Evolutionary conservation across 2,888 invertebrate genomes (phyloP).

Genomic region (Harmothoe impar): DNA sequence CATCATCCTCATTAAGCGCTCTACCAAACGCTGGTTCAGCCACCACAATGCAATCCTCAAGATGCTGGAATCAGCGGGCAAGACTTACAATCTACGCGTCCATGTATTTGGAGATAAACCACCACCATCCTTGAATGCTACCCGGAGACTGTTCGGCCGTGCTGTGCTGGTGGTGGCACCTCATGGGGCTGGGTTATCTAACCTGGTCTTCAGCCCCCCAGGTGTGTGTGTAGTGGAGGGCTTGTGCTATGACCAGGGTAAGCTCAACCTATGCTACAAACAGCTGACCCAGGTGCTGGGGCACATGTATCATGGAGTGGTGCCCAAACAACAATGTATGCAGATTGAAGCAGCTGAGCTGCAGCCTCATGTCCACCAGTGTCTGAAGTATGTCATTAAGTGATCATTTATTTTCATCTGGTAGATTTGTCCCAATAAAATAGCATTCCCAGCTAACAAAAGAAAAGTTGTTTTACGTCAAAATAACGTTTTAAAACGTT

Average conservation of each 20-base stretch:
- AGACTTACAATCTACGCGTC: background rate
- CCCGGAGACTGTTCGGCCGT: conserved; percentile 45
- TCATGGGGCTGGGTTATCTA: conserved; percentile 65
- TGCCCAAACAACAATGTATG: background rate
- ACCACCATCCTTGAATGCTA: conserved; percentile 53
- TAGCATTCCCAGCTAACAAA: no score
- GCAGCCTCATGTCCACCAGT: background rate
- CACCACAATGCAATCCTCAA: conserved; percentile 57
- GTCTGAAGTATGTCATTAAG: background rate
- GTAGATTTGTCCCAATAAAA: no score
- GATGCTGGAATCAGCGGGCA: background rate
- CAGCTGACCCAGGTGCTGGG: background rate
- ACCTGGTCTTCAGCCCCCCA: conserved; percentile 54
- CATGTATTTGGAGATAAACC: background rate
- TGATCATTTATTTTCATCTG: no score
- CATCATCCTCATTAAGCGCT: conserved; percentile 65
- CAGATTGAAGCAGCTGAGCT: background rate
- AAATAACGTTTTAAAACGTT: no score
- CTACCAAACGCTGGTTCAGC: conserved; percentile 56
- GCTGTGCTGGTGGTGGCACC: conserved; percentile 62
- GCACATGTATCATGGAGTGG: conserved; percentile 15
- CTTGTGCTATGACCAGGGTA: conserved; percentile 4
- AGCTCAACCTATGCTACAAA: conserved; percentile 40
- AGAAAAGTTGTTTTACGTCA: no score
- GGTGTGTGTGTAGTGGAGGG: conserved; percentile 64